Evolutionary conservation across 1,140 invertebrate species (phyloP).

Genomic region (Anagrus nilaparvatae): DNA sequence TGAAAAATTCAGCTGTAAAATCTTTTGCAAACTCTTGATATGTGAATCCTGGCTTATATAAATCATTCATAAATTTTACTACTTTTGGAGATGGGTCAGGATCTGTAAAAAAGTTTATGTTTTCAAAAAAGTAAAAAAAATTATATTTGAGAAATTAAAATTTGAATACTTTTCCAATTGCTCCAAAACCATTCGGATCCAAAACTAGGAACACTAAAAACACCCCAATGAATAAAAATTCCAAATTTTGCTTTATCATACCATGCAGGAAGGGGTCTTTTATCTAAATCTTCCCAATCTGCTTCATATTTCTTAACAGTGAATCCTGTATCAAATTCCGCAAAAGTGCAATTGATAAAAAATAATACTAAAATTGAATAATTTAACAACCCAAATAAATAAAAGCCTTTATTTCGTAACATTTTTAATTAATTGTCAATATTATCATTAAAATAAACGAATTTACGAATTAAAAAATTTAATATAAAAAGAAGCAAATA

Average conservation of each 20-base stretch:
- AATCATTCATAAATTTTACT: conserved; percentile 59
- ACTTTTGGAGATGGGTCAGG: conserved; percentile 28
- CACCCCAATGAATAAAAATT: conserved; percentile 90
- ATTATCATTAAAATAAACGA: too few relatives aligned
- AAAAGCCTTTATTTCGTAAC: too few relatives aligned
- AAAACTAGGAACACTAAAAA: conserved; percentile 81
- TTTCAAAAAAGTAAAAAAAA: conserved; percentile 2
- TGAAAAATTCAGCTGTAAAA: conserved; percentile 75
- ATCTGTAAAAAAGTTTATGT: conserved; percentile 3
- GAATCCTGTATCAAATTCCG: too few relatives aligned
- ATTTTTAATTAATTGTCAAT: too few relatives aligned
- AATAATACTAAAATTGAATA: too few relatives aligned
- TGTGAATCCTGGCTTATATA: conserved; percentile 68
- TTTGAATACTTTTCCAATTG: conserved; percentile 54
- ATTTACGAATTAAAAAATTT: too few relatives aligned
- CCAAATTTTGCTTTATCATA: conserved; percentile 85
- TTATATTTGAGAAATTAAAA: neutral
- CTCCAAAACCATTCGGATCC: conserved; percentile 83
- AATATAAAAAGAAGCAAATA: too few relatives aligned
- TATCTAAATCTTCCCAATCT: conserved; percentile 77
- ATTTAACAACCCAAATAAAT: too few relatives aligned
- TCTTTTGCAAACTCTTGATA: conserved; percentile 79
- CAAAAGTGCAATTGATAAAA: too few relatives aligned
- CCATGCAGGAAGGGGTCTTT: conserved; percentile 72
- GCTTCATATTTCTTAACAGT: conserved; percentile 43